Base-by-base conservation (phyloP, 1,140 invertebrate genomes). In the Charaxes varanes region DNA sequence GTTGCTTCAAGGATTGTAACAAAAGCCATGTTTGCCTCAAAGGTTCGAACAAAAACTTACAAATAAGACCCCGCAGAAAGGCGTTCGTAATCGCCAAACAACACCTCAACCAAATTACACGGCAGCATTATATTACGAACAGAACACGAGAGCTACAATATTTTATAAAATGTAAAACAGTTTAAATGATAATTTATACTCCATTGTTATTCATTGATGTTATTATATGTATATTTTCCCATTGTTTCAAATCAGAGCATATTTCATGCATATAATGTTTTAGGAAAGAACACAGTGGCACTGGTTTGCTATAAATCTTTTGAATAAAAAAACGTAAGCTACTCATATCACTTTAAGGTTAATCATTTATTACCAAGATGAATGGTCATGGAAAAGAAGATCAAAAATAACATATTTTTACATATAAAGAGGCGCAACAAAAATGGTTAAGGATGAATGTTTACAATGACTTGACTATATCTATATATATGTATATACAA, bases 241-340 rank as follows among this genome's bases (percentile, higher is more conserved):
- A 82, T 82, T 82, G 78, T 82, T 82, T 79, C 72, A 82, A 79
- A 82, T 82, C 78, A 80, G 78, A 79, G 78, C 78, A 80, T 82
- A 79, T 82, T 82, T 82, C 71, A 79, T 78, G 74, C 78, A 73
- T 82, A 76, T 82, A 78, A 82, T 80, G 71, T 74, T 64, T 68
- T 50, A 66, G 48, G 49, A 50, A 30, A 36, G 37, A 15, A 34
- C 47, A 65, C 67, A 72, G 55, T 23, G 38, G 22, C 17, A 7
- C 5, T 37, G 14, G 13, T 8, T 10, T 32, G 37, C 19, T 36
- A 35, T 38, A 22, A 10, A n/a, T n/a, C n/a, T n/a, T n/a, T n/a
- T n/a, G n/a, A n/a, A n/a, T n/a, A n/a, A n/a, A n/a, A n/a, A n/a
- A n/a, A n/a, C n/a, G n/a, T n/a, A n/a, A n/a, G n/a, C n/a, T n/a